Evolutionary conservation across 2,113 vertebrate species (phyloP), one percentile per base, ranked within the genome.

Genomic region (Talpa occidentalis): DNA sequence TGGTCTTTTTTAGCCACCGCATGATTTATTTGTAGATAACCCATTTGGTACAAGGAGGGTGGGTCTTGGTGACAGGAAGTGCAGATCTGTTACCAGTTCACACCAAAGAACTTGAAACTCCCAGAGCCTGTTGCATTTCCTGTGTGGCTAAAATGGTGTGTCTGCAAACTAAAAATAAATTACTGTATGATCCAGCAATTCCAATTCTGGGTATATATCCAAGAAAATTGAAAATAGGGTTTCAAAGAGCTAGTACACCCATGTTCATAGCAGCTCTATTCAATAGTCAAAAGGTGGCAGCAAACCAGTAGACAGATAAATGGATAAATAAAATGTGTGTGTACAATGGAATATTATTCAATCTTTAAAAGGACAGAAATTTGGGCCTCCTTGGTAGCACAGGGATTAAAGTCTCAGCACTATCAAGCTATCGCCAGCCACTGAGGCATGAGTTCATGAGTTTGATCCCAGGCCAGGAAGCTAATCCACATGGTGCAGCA

Each of bases 121-220:
- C 90, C 19, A 11, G 40, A 96, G 56, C 9, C 24, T 59, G 26
- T 77, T 49, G 19, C 62, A 78, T 90, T 94, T 96, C 82, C 93
- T 96, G 67, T 92, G 82, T 95, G 4, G 35, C 62, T 94, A 94
- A 96, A 95, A 93, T 91, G 54, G 56, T 85, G 56, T 85, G 4
- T 78, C 82, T 88, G n/a, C 14, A 5, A 91, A 42, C 56, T 72
- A 79, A 92, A 95, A 90, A 81, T 84, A 94, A 89, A 92, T 80
- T 56, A 93, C 22, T 42, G 59, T 49, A 67, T 77, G 74, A 92
- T 80, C 59, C 24, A 95, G n/a, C 30, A 88, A 84, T 83, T 93
- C 44, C 22, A 94, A 32, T 80, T 72, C 49, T 80, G 60, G 17
- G 28, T 49, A 52, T 70, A 90, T 32, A 90, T 42, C n/a, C 24